Conservation (phyloP, 2,113 vertebrate genomes). For the human (Homo sapiens) region DNA sequence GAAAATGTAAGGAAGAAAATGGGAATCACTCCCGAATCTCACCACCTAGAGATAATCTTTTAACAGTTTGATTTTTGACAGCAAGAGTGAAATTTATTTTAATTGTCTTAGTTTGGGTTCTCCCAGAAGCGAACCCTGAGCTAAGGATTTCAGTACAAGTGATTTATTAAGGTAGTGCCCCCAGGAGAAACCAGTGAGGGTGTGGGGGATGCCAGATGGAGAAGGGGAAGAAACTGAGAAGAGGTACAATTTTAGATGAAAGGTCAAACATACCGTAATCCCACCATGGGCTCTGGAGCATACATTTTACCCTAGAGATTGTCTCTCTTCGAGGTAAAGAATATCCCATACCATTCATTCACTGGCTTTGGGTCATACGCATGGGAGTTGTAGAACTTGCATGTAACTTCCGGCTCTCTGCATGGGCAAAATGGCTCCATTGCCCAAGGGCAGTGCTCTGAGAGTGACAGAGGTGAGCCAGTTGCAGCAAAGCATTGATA, state of each 20-base stretch:
- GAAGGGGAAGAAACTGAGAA: background rate
- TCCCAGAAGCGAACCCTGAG: background rate
- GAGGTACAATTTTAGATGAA: background rate
- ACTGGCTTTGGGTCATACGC: background rate
- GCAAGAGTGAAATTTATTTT: background rate
- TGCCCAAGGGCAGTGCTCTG: background rate
- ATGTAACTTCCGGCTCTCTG: background rate
- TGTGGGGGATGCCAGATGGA: background rate
- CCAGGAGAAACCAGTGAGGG: background rate
- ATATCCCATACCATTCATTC: background rate
- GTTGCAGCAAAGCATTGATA: background rate
- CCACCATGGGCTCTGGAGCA: rapidly evolving
- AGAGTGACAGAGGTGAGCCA: background rate
- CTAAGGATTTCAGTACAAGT: background rate
- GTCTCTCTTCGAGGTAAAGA: background rate
- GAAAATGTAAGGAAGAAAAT: background rate
- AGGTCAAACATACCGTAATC: background rate
- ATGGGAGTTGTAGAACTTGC: background rate
- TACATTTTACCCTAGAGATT: background rate
- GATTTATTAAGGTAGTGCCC: background rate
- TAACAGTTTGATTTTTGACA: background rate
- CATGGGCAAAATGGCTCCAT: no score
- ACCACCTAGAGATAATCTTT: background rate
- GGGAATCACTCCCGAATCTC: background rate
- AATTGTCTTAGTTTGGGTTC: background rate